Percentiles rank a stretch among this genome's conserved stretches.
Evolutionary conservation across 2,888 invertebrate species (phyloP).

Genomic region (Trissoscelio sp.): DNA sequence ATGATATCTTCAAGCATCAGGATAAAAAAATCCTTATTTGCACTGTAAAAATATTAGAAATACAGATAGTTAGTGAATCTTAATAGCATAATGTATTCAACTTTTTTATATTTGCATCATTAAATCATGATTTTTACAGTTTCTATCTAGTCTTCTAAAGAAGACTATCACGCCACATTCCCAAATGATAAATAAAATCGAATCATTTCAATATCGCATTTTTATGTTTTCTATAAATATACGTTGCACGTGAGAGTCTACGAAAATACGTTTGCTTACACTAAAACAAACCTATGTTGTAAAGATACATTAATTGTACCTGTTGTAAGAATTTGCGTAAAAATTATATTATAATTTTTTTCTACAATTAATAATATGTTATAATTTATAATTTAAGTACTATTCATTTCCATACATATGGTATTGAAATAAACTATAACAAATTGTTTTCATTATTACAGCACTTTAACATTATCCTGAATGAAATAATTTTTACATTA

Average conservation of each 20-base stretch:
- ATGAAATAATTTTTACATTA: background rate
- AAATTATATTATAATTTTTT: background rate
- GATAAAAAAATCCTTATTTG: slow-evolving; percentile 86
- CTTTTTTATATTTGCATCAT: no score
- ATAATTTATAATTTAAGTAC: background rate
- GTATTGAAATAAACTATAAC: background rate
- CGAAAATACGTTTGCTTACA: slow-evolving; percentile 25
- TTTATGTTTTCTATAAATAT: slow-evolving; percentile 38
- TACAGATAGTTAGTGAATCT: slow-evolving; percentile 7
- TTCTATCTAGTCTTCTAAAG: no score
- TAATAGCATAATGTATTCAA: no score
- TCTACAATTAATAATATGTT: background rate
- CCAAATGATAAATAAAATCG: background rate
- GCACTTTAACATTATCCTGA: background rate
- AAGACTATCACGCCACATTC: slow-evolving; percentile 12
- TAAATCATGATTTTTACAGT: no score
- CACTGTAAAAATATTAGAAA: slow-evolving; percentile 83
- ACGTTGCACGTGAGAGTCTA: background rate
- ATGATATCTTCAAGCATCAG: slow-evolving; percentile 79
- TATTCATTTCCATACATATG: background rate
- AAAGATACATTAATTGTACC: slow-evolving; percentile 30
- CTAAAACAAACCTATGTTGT: slow-evolving; percentile 3
- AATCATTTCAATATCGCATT: slow-evolving; percentile 26
- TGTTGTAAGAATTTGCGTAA: slow-evolving; percentile 21
- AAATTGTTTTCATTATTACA: slow-evolving; percentile 5